Percentiles rank a stretch among this genome's conserved stretches.
These are phyloP conservation scores for Drosophila ercepeae DNA, from an alignment of 1,140 invertebrate species.

Conservation along the genomic window DNA sequence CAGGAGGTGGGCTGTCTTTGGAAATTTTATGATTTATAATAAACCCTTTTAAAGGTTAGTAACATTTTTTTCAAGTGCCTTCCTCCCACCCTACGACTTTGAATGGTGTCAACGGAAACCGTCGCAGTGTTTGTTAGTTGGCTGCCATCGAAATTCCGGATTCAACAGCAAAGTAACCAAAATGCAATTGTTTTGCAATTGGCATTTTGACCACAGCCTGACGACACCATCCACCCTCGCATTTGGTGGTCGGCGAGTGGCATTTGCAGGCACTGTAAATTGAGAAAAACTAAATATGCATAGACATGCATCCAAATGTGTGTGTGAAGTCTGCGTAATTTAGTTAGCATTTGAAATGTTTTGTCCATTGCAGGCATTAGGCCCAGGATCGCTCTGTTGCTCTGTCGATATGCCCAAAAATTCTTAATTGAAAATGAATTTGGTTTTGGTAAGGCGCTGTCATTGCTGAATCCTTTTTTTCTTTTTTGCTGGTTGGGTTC, in stretches of 20 bases:
- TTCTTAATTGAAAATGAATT: constrained; percentile 81
- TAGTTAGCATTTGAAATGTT: constrained; percentile 75
- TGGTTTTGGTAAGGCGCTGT: constrained; percentile 61
- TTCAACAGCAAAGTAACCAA: constrained; percentile 82
- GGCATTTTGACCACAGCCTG: constrained; percentile 82
- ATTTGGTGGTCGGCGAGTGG: constrained; percentile 45
- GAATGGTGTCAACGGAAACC: constrained; percentile 66
- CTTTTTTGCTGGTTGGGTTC: constrained; percentile 3
- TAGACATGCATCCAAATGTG: constrained; percentile 24
- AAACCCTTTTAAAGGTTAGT: too few species aligned
- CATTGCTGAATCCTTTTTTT: constrained; percentile 13
- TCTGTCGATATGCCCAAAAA: constrained; percentile 77
- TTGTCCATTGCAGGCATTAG: constrained; percentile 49
- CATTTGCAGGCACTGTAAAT: constrained; percentile 62
- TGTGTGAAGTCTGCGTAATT: constrained; percentile 60
- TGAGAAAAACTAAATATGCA: constrained; percentile 68
- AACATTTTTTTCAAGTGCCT: constrained; percentile 8
- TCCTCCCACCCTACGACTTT: constrained; percentile 1
- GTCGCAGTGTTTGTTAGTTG: constrained; percentile 75
- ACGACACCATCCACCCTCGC: constrained; percentile 59
- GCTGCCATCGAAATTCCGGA: constrained; percentile 80
- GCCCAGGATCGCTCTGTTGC: constrained; percentile 42
- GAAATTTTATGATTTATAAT: too few species aligned
- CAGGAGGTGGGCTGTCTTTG: too few species aligned
- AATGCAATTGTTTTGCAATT: constrained; percentile 83